A percentile compares a stretch with the other conserved stretches of the same genome.
Conservation (phyloP, 2,113 vertebrate genomes). For the Hyaena hyaena region DNA sequence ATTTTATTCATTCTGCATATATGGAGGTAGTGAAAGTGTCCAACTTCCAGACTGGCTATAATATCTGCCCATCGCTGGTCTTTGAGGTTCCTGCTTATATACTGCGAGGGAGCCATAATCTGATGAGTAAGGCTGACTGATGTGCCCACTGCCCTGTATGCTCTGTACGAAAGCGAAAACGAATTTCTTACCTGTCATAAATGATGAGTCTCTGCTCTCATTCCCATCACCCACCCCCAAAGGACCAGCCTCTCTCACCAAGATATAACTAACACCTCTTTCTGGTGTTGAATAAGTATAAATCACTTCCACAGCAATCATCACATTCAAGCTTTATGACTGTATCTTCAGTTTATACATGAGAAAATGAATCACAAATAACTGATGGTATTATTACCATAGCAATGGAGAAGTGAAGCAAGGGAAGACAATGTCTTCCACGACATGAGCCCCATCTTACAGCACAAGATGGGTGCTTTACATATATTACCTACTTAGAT, state of each 20-base stretch:
- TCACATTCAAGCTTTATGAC: not conserved
- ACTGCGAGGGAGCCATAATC: rapidly evolving
- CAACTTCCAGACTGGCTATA: not conserved
- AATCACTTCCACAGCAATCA: not conserved
- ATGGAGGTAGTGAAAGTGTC: not conserved
- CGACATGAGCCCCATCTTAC: not conserved
- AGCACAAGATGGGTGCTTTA: not conserved
- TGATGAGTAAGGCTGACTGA: not conserved
- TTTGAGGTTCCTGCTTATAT: not conserved
- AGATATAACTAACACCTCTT: not conserved
- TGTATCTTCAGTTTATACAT: not conserved
- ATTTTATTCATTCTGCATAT: not conserved
- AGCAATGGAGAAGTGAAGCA: not conserved
- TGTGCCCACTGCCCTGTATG: not conserved
- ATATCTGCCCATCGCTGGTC: not conserved
- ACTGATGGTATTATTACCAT: not conserved
- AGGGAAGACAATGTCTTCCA: not conserved
- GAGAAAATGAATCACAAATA: not conserved
- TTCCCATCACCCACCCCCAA: not conserved
- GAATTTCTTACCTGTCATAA: not conserved
- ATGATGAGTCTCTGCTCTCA: not conserved
- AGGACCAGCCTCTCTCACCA: not conserved
- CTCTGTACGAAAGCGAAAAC: not conserved
- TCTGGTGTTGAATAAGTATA: not conserved
- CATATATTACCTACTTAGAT: not conserved